A percentile compares a stretch with the other conserved stretches of the same genome.
Evolutionary conservation across 1,140 invertebrate genomes (phyloP).

Genomic region (Hyles vespertilio): DNA sequence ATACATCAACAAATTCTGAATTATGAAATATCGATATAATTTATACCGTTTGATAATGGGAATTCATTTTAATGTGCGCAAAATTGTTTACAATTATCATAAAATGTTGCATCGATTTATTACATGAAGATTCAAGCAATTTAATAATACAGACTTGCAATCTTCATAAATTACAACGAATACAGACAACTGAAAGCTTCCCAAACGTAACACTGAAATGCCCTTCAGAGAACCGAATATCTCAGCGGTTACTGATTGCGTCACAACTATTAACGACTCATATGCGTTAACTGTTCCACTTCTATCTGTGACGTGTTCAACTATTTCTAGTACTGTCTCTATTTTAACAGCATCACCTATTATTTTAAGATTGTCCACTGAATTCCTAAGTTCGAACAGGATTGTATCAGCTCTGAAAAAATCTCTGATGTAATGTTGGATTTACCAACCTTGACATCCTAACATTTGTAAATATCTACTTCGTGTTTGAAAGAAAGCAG

Average conservation of each 20-base stretch:
- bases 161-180: too few relatives aligned
- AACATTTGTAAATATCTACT: conserved; percentile 3
- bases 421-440: conserved; percentile 24
- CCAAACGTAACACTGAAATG: not conserved
- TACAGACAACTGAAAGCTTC: not conserved
- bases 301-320: conserved; percentile 42
- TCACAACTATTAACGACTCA: conserved; percentile 28
- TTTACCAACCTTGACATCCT: conserved; percentile 17
- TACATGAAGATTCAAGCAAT: too few relatives aligned
- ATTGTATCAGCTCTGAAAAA: conserved; percentile 11
- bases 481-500: conserved; percentile 8
- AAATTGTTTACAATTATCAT: too few relatives aligned
- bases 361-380: conserved; percentile 52
- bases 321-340: conserved; percentile 53
- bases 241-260: conserved; percentile 17
- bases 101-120: too few relatives aligned
- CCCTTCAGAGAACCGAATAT: not conserved
- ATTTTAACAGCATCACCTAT: conserved; percentile 57
- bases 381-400: conserved; percentile 28
- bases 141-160: too few relatives aligned
- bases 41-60: too few relatives aligned
- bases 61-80: too few relatives aligned
- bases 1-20: too few relatives aligned
- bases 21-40: too few relatives aligned
- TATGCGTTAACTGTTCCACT: conserved; percentile 40